Conservation (phyloP, 2,113 vertebrate genomes). For the Laticauda laticaudata region DNA sequence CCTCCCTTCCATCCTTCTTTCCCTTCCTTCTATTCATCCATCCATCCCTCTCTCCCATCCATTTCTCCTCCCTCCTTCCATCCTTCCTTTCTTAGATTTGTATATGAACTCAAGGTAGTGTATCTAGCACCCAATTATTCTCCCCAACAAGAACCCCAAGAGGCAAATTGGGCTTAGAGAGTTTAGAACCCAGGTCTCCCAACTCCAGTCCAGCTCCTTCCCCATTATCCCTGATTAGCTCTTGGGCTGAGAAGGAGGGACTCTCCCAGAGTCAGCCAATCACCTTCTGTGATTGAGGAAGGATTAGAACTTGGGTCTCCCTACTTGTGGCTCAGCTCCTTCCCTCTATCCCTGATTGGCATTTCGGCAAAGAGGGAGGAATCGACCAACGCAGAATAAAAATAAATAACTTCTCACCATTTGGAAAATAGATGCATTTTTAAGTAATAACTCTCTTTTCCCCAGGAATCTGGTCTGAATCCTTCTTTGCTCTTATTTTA, state of each 20-base stretch:
- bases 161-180: background rate
- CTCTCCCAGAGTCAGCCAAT: background rate
- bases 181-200: background rate
- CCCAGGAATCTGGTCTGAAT: background rate
- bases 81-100: background rate
- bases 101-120: background rate
- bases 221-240: background rate
- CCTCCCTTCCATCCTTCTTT: too few relatives aligned
- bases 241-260: background rate
- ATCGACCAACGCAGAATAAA: background rate
- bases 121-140: background rate
- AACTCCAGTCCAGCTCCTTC: background rate
- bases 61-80: too few relatives aligned
- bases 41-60: too few relatives aligned
- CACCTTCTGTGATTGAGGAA: background rate
- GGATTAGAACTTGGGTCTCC: background rate
- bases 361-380: background rate
- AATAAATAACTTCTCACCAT: background rate
- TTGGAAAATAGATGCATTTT: background rate
- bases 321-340: background rate
- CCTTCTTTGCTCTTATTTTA: background rate
- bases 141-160: background rate
- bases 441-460: background rate
- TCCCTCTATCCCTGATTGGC: background rate
- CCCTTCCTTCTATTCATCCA: too few relatives aligned